Base-by-base conservation (phyloP, 2,888 invertebrate genomes). In the Drosophila putrida region DNA sequence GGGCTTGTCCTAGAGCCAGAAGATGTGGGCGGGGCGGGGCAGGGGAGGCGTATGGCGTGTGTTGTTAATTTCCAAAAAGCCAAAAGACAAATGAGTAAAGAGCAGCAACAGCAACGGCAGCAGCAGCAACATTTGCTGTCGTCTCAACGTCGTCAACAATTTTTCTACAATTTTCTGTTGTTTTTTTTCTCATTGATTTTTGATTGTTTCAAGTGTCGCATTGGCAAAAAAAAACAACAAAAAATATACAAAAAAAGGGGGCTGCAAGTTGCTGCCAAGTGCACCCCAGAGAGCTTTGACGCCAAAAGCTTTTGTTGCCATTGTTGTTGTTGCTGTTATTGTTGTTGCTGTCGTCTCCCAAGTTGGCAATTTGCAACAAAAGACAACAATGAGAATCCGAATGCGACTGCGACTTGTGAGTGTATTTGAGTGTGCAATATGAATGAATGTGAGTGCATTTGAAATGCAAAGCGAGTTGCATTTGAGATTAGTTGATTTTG, bases 11-110 rank as follows among this genome's bases (percentile, higher is more conserved):
- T 33, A 25, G 55, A 9, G 20, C 36, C 46, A 28, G 27, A 25
- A 9, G 13, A 41, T 53, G 41, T 20, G 31, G 9, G 1, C 4
- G n/a, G 13, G 27, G 11, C 3, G n/a, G 2, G 13, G 15, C 28
- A 28, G 13, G 6, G 28, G 15, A 5, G 25, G 15, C 31, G 6
- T 8, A 36, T 28, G 67, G 64, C 65, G 80, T 86, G 80, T 80
- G 88, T 80, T 82, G 82, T 82, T 82, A 82, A 82, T 82, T 82
- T 82, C 77, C 77, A 82, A 82, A 83, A 83, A 88, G 89, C 82
- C 89, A 83, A 88, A 88, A 83, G 82, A 83, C 82, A 83, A 83
- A 83, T 83, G 82, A 83, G 89, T 86, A 88, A 82, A 82, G 77
- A 86, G 71, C 86, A 88, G 73, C 82, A 55, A 10, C 49, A 46